Evolutionary conservation across 2,888 invertebrate genomes (phyloP), one percentile per base, ranked within the genome.

Genomic region (Opisthograptis luteolata): DNA sequence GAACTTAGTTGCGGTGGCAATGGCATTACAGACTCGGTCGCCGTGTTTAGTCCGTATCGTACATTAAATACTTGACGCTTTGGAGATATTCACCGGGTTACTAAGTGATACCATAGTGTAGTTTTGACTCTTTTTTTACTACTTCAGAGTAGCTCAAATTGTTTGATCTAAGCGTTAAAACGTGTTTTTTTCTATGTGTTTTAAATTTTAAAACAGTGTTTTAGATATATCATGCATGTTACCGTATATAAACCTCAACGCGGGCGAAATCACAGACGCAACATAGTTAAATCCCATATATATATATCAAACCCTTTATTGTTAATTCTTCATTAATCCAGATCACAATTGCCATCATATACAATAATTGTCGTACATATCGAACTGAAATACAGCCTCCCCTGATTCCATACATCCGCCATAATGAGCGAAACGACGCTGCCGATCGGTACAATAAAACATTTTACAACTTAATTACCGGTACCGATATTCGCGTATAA

Each of bases 401-500:
- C 1, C 9, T 4, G 24, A 13, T 28, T 7, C 14, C 7, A 28
- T n/a, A 24, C 14, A 6, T 17, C 10, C 3, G 2, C 27, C 25
- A 6, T 37, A 37, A 37, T 30, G n/a, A 30, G 30, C 55, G 52
- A 51, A 62, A 53, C 22, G 15, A 55, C 41, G 36, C 47, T 46
- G 36, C 47, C 44, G 46, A 45, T 47, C 27, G 37, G 50, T 9
- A 43, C 51, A 55, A 62, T 63, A 60, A 58, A 52, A 46, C 60
- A 58, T 62, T 62, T 53, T 56, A 51, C 59, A 64, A 67, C 59
- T 58, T 55, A 65, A 67, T 67, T 60, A 58, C 14, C 27, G 27
- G 24, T 24, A 20, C n/a, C 31, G 17, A 19, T 36, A 42, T 34
- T 22, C 10, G 20, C 13, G 3, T 28, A 22, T 28, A 27, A 46